Conservation (phyloP, 2,888 invertebrate genomes). For the Drosophila multiciliata region DNA sequence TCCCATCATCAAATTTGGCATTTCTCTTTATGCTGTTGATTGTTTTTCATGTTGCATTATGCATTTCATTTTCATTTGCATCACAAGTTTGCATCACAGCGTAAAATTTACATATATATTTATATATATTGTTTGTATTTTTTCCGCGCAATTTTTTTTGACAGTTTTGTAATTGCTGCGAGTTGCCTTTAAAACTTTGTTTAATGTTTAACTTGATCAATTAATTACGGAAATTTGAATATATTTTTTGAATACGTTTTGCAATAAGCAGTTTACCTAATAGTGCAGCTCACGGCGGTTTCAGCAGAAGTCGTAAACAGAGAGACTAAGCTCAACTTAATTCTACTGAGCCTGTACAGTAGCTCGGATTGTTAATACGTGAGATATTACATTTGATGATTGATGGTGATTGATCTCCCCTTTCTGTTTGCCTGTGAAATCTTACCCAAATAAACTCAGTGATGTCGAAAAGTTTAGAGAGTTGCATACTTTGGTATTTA, state of each 20-base stretch:
- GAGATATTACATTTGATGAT: no score
- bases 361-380: neutral
- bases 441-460: neutral
- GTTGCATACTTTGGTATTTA: constrained; percentile 16
- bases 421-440: neutral
- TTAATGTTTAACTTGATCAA: constrained; percentile 60
- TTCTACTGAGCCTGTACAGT: neutral
- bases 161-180: constrained; percentile 57
- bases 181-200: constrained; percentile 55
- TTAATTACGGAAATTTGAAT: constrained; percentile 47
- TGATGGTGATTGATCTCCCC: neutral
- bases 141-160: constrained; percentile 29
- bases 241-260: constrained; percentile 35
- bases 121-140: constrained; percentile 23
- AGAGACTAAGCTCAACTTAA: neutral
- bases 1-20: constrained; percentile 44
- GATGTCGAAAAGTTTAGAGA: neutral
- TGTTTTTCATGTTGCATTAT: constrained; percentile 31
- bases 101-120: constrained; percentile 39
- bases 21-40: constrained; percentile 14
- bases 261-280: neutral
- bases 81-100: constrained; percentile 56
- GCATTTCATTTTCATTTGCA: constrained; percentile 56
- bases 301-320: neutral
- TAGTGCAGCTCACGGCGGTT: neutral